These are phyloP conservation scores for Drosophila rellima DNA, from an alignment of 2,888 invertebrate genomes.

Conservation along the genomic window DNA sequence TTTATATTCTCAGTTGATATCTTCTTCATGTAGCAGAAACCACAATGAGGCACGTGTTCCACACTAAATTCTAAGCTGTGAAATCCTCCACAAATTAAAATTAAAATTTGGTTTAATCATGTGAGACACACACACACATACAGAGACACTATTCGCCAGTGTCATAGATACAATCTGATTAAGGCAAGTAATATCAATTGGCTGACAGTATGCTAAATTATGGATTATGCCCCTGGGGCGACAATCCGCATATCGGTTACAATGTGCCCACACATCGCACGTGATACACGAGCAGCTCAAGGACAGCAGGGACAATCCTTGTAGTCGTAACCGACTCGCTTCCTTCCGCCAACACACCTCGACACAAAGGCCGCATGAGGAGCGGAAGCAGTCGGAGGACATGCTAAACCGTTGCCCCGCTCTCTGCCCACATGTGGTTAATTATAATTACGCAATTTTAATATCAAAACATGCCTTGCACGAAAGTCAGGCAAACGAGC, in stretches of 20 bases:
- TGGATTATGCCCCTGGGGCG: constrained; percentile 83
- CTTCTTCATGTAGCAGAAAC: neutral
- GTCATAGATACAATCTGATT: constrained; percentile 39
- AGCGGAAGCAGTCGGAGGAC: constrained; percentile 65
- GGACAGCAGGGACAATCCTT: constrained; percentile 10
- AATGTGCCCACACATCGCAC: constrained; percentile 46
- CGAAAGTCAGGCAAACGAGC: constrained; percentile 35
- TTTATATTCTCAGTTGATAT: neutral
- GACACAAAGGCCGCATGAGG: constrained; percentile 49
- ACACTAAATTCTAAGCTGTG: constrained; percentile 21
- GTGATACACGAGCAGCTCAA: constrained; percentile 53
- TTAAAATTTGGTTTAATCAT: constrained; percentile 56
- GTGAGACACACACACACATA: constrained; percentile 27
- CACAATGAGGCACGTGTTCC: constrained; percentile 33
- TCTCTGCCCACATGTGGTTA: constrained; percentile 80
- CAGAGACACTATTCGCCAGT: too few relatives aligned
- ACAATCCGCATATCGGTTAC: constrained; percentile 66
- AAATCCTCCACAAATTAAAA: constrained; percentile 60
- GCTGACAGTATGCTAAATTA: constrained; percentile 75
- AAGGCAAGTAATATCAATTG: constrained; percentile 77
- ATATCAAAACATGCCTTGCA: constrained; percentile 72
- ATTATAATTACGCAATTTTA: constrained; percentile 84
- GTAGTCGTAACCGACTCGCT: constrained; percentile 31
- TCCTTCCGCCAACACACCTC: constrained; percentile 62
- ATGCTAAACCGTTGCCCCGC: constrained; percentile 53